Evolutionary conservation across 2,797 vertebrate genomes (phyloP).

Genomic region (Alectoris magna): DNA sequence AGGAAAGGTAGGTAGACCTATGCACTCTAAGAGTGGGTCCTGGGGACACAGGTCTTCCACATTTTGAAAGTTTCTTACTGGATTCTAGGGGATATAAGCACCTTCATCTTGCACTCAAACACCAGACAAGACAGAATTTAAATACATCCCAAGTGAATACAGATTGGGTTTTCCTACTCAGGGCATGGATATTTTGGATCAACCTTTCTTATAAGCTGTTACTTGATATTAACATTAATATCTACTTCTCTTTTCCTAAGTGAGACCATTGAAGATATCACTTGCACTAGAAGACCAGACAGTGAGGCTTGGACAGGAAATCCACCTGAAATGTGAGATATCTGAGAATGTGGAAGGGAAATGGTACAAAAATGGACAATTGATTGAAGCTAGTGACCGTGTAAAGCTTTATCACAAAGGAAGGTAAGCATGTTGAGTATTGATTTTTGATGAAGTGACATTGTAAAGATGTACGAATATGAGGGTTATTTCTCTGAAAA

Average conservation of each 20-base stretch:
- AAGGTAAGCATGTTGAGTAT: slow-evolving; percentile 78
- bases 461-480: not conserved
- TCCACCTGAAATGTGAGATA: slow-evolving; percentile 95
- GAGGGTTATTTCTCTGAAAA: not conserved
- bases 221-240: not conserved
- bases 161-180: not conserved
- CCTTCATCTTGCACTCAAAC: not conserved
- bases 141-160: not conserved
- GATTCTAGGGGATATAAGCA: not conserved
- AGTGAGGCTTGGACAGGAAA: slow-evolving; percentile 89
- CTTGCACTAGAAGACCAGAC: slow-evolving; percentile 89
- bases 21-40: not conserved
- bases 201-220: not conserved
- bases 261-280: slow-evolving; percentile 93
- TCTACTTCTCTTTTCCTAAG: slow-evolving; percentile 73
- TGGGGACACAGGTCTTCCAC: not conserved
- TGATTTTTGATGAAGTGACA: not conserved
- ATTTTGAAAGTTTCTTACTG: not conserved
- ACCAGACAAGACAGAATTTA: not conserved
- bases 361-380: slow-evolving; percentile 96
- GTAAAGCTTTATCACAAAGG: slow-evolving; percentile 91
- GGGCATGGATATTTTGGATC: not conserved
- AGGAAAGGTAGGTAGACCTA: not conserved
- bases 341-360: slow-evolving; percentile 92
- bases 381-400: slow-evolving; percentile 90